These are phyloP conservation scores for Smithornis capensis DNA, from an alignment of 2,113 vertebrate species.

Conservation along the genomic window DNA sequence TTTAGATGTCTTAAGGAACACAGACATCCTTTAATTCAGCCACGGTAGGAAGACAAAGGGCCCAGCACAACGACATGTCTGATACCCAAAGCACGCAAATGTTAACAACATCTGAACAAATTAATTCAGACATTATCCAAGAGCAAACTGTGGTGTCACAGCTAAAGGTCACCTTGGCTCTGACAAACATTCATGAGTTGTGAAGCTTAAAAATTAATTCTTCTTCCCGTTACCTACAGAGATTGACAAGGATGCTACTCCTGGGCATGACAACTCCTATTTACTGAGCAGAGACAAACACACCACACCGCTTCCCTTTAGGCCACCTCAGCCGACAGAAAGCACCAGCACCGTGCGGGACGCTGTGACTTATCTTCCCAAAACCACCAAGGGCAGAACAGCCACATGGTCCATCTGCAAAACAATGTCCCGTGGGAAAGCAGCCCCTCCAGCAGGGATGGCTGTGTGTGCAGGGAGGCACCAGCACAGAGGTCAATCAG, in stretches of 20 bases:
- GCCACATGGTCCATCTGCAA: background rate
- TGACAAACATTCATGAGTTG: background rate
- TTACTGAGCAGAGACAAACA: background rate
- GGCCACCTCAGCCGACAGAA: background rate
- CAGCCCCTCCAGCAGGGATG: background rate
- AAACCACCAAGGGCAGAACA: background rate
- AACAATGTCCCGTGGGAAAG: background rate
- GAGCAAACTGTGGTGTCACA: background rate
- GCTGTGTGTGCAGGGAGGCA: background rate
- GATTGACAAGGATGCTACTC: background rate
- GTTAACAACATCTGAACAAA: background rate
- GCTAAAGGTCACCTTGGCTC: background rate
- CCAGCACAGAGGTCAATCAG: background rate
- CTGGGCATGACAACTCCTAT: background rate
- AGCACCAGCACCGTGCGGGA: background rate
- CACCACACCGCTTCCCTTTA: rapidly evolving
- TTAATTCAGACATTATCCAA: background rate
- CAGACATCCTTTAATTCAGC: background rate
- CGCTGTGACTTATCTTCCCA: background rate
- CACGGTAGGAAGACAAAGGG: background rate
- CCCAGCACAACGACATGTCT: background rate
- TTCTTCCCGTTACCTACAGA: background rate
- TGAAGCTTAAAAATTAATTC: background rate
- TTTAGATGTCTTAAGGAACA: background rate
- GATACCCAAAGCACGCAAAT: rapidly evolving